phyloP scores from a whole-genome alignment of 2,113 vertebrate genomes.

The Chlorocebus sabaeus region DNA sequence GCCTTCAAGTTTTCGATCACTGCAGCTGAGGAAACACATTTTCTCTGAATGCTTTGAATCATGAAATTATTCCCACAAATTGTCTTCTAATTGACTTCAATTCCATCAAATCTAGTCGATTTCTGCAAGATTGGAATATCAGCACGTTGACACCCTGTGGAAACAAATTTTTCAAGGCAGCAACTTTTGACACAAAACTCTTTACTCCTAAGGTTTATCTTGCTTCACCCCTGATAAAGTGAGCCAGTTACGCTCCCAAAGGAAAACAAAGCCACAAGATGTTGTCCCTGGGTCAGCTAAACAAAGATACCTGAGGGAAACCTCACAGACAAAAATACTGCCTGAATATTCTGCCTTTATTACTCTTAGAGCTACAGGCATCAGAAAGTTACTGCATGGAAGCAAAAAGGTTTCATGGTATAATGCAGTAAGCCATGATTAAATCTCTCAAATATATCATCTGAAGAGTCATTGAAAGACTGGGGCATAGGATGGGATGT shows the following conservation, averaged over 20 bases:
- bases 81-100: conserved; percentile 55
- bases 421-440: neutral
- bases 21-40: conserved; percentile 39
- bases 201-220: neutral
- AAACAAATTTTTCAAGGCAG: neutral
- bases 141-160: neutral
- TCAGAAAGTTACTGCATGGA: neutral
- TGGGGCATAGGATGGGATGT: neutral
- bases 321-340: neutral
- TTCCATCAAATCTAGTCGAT: conserved; percentile 59
- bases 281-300: neutral
- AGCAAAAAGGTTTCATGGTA: neutral
- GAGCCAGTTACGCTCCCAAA: neutral
- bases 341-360: neutral
- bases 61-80: conserved; percentile 49
- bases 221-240: neutral
- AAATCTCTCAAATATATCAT: neutral
- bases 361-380: neutral
- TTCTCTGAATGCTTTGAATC: conserved; percentile 55
- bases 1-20: conserved; percentile 39
- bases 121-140: conserved; percentile 34
- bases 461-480: neutral
- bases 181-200: neutral
- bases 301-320: neutral
- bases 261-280: neutral